phyloP scores from a whole-genome alignment of 2,113 vertebrate species.

The Ursus arctos region DNA sequence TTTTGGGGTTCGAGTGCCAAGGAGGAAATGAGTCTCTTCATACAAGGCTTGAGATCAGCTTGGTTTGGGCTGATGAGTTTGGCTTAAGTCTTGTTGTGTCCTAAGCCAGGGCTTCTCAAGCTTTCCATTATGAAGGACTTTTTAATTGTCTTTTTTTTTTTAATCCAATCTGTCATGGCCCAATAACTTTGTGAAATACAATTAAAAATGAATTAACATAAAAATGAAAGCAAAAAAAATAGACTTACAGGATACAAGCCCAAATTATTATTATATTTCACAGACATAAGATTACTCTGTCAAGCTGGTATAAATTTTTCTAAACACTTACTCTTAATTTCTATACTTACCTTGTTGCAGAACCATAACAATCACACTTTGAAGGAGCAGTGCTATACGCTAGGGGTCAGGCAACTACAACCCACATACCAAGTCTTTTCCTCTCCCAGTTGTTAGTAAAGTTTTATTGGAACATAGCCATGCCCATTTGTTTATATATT shows the following conservation, averaged over 20 bases:
- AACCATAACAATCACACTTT: not conserved
- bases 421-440: not conserved
- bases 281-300: slow-evolving; percentile 3
- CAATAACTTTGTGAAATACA: not conserved
- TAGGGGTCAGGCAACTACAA: not conserved
- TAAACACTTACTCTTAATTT: not conserved
- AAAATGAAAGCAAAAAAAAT: slow-evolving; percentile 40
- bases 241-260: not conserved
- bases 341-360: not conserved
- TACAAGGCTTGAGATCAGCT: not conserved
- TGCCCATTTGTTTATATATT: not conserved
- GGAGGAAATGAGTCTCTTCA: not conserved
- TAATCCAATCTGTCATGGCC: not conserved
- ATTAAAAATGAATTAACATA: not conserved
- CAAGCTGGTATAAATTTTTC: not conserved
- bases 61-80: not conserved
- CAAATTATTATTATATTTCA: not conserved
- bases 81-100: not conserved
- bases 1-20: not conserved
- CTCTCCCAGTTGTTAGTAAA: not conserved
- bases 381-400: not conserved
- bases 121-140: not conserved
- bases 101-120: not conserved
- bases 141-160: not conserved
- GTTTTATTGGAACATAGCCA: not conserved